A percentile compares a stretch with the other conserved stretches of the same genome.
These are phyloP conservation scores for Parauchenoglanis punctatus DNA, from an alignment of 2,797 vertebrate species.

Conservation along the genomic window DNA sequence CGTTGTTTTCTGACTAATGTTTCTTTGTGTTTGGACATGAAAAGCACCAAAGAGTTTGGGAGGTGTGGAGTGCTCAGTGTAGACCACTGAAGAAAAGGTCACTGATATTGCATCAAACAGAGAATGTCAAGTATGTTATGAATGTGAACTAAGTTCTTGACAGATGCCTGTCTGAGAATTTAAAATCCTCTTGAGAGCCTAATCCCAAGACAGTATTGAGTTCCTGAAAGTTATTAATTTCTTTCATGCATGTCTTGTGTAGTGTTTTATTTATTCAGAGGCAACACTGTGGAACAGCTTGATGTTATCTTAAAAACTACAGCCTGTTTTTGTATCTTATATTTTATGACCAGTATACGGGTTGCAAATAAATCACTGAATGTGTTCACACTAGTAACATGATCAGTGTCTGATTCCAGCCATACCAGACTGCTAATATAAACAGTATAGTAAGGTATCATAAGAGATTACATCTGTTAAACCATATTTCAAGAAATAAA, in stretches of 20 bases:
- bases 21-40: neutral
- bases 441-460: neutral
- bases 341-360: neutral
- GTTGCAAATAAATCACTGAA: neutral
- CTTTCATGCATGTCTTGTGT: neutral
- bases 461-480: neutral
- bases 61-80: neutral
- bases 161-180: constrained; percentile 41
- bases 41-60: neutral
- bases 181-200: constrained; percentile 28
- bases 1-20: neutral
- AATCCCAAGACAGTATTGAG: constrained; percentile 3
- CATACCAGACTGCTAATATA: neutral
- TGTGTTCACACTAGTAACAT: neutral
- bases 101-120: constrained; percentile 21
- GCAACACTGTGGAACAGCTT: neutral
- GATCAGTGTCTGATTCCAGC: neutral
- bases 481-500: neutral
- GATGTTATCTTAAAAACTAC: neutral
- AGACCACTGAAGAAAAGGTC: constrained; percentile 8
- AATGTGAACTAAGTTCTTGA: constrained; percentile 26
- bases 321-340: neutral
- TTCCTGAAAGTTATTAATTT: constrained; percentile 12
- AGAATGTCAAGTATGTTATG: constrained; percentile 8
- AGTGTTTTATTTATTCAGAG: constrained; percentile 10